Evolutionary conservation across 1,140 invertebrate genomes (phyloP).

Genomic region (silkworm (Bombyx mori)): ASM3026992v2 NC_085110.1:672001-672500

Average conservation of each 20-base stretch:
- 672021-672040: too few species aligned
- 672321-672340: slow-evolving; percentile 92
- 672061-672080: too few species aligned
- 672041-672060: too few species aligned
- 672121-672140: slow-evolving; percentile 78
- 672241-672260: slow-evolving; percentile 86
- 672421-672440: too few species aligned
- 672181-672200: slow-evolving; percentile 29
- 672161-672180: slow-evolving; percentile 83
- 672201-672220: slow-evolving; percentile 37
- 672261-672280: slow-evolving; percentile 87
- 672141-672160: slow-evolving; percentile 83
- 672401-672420: not conserved
- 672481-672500: slow-evolving; percentile 55
- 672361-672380: slow-evolving; percentile 90
- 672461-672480: slow-evolving; percentile 7
- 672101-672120: not conserved
- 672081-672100: too few species aligned
- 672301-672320: slow-evolving; percentile 90
- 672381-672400: slow-evolving; percentile 30
- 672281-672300: slow-evolving; percentile 83
- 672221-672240: slow-evolving; percentile 83
- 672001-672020: too few species aligned
- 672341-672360: slow-evolving; percentile 97
- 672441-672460: slow-evolving; percentile 2